These are phyloP conservation scores for Drosophila orosa DNA, from an alignment of 1,140 invertebrate species.

Conservation along the genomic window DNA sequence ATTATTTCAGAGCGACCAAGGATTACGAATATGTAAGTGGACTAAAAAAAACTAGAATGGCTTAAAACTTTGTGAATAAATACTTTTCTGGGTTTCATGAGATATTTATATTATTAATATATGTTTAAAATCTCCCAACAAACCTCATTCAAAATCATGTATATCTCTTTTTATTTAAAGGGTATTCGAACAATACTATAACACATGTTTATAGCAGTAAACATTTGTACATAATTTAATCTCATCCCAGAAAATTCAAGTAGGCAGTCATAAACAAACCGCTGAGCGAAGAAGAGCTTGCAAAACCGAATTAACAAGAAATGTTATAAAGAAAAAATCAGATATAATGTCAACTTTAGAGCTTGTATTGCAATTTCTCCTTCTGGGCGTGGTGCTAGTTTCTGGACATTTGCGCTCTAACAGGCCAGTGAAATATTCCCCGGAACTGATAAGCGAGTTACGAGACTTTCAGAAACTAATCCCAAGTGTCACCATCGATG, in stretches of 20 bases:
- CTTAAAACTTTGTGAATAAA: not conserved
- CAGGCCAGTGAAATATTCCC: conserved; percentile 51
- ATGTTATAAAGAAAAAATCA: not conserved
- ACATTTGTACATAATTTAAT: conserved; percentile 5
- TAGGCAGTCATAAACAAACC: conserved; percentile 15
- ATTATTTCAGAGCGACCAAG: not conserved
- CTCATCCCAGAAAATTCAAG: not conserved
- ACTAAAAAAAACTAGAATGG: not conserved
- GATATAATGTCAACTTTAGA: not conserved
- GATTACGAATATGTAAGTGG: not conserved
- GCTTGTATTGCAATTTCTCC: conserved; percentile 15
- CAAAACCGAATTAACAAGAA: not conserved
- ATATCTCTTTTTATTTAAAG: not conserved
- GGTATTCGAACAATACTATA: not conserved
- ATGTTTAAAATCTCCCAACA: not conserved
- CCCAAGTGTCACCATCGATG: conserved; percentile 57
- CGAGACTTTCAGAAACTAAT: conserved; percentile 66
- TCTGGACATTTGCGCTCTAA: conserved; percentile 1
- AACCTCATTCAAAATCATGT: not conserved
- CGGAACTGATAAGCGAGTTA: conserved; percentile 67
- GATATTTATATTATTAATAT: not conserved
- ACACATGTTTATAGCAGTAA: not conserved
- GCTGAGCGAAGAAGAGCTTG: not conserved
- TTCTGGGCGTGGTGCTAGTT: conserved; percentile 13
- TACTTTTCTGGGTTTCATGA: not conserved